Base-by-base conservation (phyloP, 2,797 vertebrate genomes). In the Halcyon badia region DNA sequence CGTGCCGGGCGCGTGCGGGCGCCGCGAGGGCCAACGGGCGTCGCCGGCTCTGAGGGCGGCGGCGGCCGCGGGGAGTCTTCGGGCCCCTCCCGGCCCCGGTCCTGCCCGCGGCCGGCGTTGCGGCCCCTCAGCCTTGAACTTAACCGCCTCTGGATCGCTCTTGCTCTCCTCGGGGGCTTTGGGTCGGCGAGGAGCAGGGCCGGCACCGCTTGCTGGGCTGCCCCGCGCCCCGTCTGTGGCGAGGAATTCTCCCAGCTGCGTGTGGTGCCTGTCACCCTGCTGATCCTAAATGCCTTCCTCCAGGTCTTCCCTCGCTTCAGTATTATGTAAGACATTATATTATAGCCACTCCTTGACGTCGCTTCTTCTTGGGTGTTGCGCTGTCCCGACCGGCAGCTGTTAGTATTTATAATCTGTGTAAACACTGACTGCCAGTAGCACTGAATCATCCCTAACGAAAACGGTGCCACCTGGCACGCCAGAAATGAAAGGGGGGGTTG, bases 241-340 rank as follows among this genome's bases (percentile, higher is more conserved):
- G 18, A 37, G 30, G 9, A 49, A 60, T 56, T 56, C 30, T 35
- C 19, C 24, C 12, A 0, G 52, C 24, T 26, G 4, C 20, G 44
- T 9, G 66, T 2, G 39, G 28, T 19, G 66, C 49, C 44, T 25
- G 62, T 25, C 42, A 1, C 69, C n/a, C 31, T 4, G 21, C 25
- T 33, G 28, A 10, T 20, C 62, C 70, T 7, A 7, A 14, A 2
- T 4, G 61, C 54, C 52, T 8, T 8, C 62, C 14, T 9, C 28
- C 25, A 5, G 39, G 4, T 26, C 16, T 35, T 3, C 8, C 20
- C 46, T n/a, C 9, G 5, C 49, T 39, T n/a, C 9, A 11, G 22
- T 6, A 3, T n/a, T 31, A n/a, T 1, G 41, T 7, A 14, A 66
- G 41, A 3, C 77, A 1, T 5, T 4, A 2, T 26, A 13, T 11